Conservation (phyloP, 2,888 invertebrate genomes). For the Cantharis rufa region DNA sequence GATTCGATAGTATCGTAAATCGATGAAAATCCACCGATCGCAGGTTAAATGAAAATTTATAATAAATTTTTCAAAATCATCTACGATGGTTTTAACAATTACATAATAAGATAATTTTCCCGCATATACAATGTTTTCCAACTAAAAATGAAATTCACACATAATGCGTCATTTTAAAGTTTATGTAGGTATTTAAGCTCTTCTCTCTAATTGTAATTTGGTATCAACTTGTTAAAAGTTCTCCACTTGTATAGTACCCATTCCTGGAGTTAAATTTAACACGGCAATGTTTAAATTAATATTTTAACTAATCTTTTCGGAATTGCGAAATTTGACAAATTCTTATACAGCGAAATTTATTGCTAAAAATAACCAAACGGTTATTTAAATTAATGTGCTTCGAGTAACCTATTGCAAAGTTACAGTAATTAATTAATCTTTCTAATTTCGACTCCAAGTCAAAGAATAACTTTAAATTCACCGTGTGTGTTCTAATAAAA, state of each 20-base stretch:
- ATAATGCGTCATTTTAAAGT: neutral
- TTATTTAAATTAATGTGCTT: neutral
- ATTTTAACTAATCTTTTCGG: neutral
- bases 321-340: neutral
- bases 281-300: neutral
- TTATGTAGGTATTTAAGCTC: neutral
- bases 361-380: neutral
- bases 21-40: no score
- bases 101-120: neutral
- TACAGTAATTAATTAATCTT: neutral
- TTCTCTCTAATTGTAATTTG: neutral
- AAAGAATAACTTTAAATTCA: conserved; percentile 36
- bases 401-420: neutral
- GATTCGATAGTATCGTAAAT: neutral
- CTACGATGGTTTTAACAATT: neutral
- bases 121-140: neutral
- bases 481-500: conserved; percentile 50
- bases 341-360: neutral
- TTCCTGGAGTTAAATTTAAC: neutral
- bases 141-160: neutral
- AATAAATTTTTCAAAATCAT: neutral
- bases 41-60: no score
- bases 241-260: neutral
- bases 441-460: neutral
- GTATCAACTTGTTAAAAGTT: neutral